These are phyloP conservation scores for Porites divaricata DNA, from an alignment of 92 coral and sea anemone genomes.

Conservation along the genomic window DNA sequence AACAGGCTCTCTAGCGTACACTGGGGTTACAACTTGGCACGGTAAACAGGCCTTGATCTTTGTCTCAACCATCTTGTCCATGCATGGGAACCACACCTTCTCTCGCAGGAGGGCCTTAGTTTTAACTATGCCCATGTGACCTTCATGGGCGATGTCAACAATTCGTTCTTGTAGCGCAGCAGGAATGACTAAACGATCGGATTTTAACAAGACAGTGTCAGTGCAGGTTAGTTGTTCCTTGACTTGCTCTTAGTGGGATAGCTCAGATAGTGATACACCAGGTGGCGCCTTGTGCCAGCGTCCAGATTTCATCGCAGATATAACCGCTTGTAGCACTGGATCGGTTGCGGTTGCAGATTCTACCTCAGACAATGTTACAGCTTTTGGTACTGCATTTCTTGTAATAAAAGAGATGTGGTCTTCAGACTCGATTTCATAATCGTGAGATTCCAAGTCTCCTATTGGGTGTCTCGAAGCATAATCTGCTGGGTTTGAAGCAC, in stretches of 20 bases:
- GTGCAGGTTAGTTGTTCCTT: too few relatives aligned
- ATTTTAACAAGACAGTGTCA: too few relatives aligned
- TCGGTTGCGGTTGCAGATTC: conserved; percentile 52
- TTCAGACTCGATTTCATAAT: conserved; percentile 22
- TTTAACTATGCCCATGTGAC: conserved; percentile 63
- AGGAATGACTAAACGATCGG: neutral
- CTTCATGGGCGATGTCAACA: conserved; percentile 66
- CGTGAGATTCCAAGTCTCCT: conserved; percentile 36
- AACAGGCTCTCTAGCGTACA: conserved; percentile 52
- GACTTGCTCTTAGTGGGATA: too few relatives aligned
- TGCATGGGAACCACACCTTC: neutral
- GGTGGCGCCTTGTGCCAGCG: conserved; percentile 26
- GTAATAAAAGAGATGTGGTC: conserved; percentile 50
- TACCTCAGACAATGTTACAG: conserved; percentile 18
- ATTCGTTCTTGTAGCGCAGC: conserved; percentile 41
- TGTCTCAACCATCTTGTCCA: conserved; percentile 3
- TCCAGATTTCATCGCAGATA: conserved; percentile 47
- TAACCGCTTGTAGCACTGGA: conserved; percentile 56
- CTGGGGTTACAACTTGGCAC: conserved; percentile 54
- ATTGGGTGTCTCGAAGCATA: conserved; percentile 29
- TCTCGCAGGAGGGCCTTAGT: conserved; percentile 58
- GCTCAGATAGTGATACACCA: too few relatives aligned
- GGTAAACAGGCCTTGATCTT: conserved; percentile 51
- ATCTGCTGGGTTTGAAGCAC: conserved; percentile 34
- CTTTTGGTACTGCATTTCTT: conserved; percentile 28